Conservation (phyloP, 2,888 invertebrate species). For the Bombylius major region DNA sequence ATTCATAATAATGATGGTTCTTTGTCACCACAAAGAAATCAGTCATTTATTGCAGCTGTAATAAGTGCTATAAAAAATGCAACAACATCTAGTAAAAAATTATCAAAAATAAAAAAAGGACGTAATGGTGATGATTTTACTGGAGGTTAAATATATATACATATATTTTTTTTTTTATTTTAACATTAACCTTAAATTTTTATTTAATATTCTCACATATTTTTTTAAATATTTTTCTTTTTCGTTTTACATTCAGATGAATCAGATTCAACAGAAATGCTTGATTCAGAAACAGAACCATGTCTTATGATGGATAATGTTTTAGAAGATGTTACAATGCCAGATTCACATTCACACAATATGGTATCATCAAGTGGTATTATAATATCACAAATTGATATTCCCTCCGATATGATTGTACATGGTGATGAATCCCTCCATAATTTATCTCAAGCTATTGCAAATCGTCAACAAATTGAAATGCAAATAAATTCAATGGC, state of each 20-base stretch:
- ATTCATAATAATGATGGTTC: slow-evolving; percentile 32
- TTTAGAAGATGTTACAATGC: slow-evolving; percentile 49
- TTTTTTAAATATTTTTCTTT: too few species aligned
- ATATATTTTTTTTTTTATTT: not conserved
- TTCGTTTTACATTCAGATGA: slow-evolving; percentile 39
- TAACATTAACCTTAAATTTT: not conserved
- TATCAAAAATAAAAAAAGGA: slow-evolving; percentile 7
- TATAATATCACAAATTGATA: slow-evolving; percentile 35
- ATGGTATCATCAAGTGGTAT: slow-evolving; percentile 51
- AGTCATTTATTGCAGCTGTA: slow-evolving; percentile 58
- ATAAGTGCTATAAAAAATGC: slow-evolving; percentile 55
- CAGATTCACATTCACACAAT: slow-evolving; percentile 53
- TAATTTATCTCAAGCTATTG: slow-evolving; percentile 64
- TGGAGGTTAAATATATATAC: slow-evolving; percentile 18
- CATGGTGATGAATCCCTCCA: slow-evolving; percentile 54
- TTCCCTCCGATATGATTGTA: slow-evolving; percentile 32
- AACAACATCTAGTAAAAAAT: slow-evolving; percentile 29
- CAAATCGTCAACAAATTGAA: slow-evolving; percentile 55
- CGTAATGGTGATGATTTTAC: slow-evolving; percentile 27
- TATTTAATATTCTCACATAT: not conserved
- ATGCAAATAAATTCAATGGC: slow-evolving; percentile 34
- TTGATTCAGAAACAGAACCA: slow-evolving; percentile 73
- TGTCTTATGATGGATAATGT: slow-evolving; percentile 72
- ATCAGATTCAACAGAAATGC: slow-evolving; percentile 59
- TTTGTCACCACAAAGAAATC: slow-evolving; percentile 48